A percentile compares a stretch with the other conserved stretches of the same genome.
Conservation (phyloP, 2,113 vertebrate genomes). For the Nettapus auritus region DNA sequence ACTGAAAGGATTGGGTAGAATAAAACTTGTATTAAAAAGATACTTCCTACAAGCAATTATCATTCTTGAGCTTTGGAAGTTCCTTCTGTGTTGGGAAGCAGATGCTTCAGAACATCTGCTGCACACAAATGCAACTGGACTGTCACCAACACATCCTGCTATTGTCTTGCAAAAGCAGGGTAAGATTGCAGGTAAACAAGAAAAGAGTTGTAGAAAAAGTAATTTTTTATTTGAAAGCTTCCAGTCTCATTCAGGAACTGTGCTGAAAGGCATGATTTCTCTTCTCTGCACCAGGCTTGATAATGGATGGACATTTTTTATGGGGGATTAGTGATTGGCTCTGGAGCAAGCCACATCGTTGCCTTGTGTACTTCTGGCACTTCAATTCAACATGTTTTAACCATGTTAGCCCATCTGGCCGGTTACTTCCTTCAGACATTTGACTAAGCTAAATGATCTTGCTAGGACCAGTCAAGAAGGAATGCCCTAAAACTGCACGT, state of each 20-base stretch:
- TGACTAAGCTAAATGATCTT: neutral
- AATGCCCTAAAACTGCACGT: neutral
- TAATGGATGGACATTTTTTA: neutral
- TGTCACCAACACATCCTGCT: neutral
- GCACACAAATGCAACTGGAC: neutral
- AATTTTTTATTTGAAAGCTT: neutral
- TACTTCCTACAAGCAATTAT: neutral
- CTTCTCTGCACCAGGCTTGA: neutral
- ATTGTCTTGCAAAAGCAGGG: neutral
- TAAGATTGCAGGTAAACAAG: neutral
- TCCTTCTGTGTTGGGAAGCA: neutral
- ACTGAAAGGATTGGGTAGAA: neutral
- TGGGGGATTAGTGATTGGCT: neutral
- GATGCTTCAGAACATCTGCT: neutral
- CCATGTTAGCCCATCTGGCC: neutral
- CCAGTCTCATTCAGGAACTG: neutral
- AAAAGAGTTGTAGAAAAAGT: neutral
- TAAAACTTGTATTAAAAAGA: neutral
- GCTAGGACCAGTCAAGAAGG: neutral
- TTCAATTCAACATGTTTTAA: accelerated
- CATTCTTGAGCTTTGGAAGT: neutral
- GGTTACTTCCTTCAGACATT: neutral
- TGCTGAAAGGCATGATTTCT: neutral
- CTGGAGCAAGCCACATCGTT: neutral
- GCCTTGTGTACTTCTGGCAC: accelerated